phyloP scores from a whole-genome alignment of 2,888 invertebrate genomes.

The Tanytarsus gracilentus region DNA sequence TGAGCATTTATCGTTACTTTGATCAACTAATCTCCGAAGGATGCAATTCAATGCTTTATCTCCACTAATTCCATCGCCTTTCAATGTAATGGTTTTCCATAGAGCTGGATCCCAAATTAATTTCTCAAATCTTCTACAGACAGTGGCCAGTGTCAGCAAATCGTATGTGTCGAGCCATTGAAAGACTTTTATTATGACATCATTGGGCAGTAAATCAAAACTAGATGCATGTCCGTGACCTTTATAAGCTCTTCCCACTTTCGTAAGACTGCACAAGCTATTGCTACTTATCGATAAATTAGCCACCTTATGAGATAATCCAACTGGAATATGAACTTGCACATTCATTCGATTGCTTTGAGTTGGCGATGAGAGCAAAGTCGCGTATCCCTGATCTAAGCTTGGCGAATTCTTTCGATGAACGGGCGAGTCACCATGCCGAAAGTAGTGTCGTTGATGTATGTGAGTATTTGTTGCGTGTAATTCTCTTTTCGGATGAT shows the following conservation, averaged over 20 bases:
- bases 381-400: slow-evolving; percentile 74
- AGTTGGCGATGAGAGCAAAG: slow-evolving; percentile 55
- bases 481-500: no score
- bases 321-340: slow-evolving; percentile 37
- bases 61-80: slow-evolving; percentile 52
- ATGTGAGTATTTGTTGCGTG: slow-evolving; percentile 19
- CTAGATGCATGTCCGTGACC: slow-evolving; percentile 42
- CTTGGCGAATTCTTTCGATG: slow-evolving; percentile 52
- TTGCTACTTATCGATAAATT: slow-evolving; percentile 23
- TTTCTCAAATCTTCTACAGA: slow-evolving; percentile 65
- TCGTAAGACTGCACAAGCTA: slow-evolving; percentile 23
- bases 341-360: slow-evolving; percentile 39
- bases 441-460: slow-evolving; percentile 21
- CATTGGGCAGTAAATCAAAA: slow-evolving; percentile 58
- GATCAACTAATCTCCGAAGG: slow-evolving; percentile 55
- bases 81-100: slow-evolving; percentile 60
- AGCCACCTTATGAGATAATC: slow-evolving; percentile 16
- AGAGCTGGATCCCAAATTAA: slow-evolving; percentile 68
- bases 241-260: slow-evolving; percentile 33
- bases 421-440: slow-evolving; percentile 43
- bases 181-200: slow-evolving; percentile 59
- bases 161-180: slow-evolving; percentile 61
- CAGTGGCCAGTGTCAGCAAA: slow-evolving; percentile 62
- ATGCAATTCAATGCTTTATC: slow-evolving; percentile 58
- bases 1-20: slow-evolving; percentile 52